Evolutionary conservation across 1,140 invertebrate species (phyloP).

Genomic region (Drosophila nebulosa): DNA sequence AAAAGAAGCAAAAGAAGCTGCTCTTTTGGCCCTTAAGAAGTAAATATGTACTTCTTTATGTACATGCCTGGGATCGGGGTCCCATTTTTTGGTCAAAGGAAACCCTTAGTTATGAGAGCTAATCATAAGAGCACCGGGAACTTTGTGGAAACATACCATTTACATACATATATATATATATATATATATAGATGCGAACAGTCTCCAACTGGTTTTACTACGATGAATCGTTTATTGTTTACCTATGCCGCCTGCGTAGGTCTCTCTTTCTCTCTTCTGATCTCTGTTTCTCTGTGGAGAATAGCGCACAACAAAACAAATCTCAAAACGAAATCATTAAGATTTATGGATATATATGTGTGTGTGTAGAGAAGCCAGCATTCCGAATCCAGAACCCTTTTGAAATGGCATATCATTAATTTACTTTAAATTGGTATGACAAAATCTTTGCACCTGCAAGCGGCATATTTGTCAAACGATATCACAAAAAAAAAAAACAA

Average conservation of each 20-base stretch:
- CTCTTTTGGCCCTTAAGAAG: neutral
- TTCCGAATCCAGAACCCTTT: neutral
- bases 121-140: neutral
- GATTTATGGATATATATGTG: neutral
- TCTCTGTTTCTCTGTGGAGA: neutral
- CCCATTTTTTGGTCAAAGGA: too few relatives aligned
- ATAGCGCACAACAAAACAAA: neutral
- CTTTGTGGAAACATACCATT: neutral
- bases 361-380: too few relatives aligned
- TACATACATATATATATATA: neutral
- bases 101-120: neutral
- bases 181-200: neutral
- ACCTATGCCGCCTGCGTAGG: neutral
- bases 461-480: neutral
- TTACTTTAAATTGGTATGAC: neutral
- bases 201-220: slow-evolving; percentile 6
- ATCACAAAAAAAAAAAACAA: neutral
- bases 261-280: neutral
- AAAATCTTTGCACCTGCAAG: slow-evolving; percentile 2
- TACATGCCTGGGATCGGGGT: too few relatives aligned
- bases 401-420: neutral
- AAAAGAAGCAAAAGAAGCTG: neutral
- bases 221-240: slow-evolving; percentile 5
- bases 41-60: neutral
- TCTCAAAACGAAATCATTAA: neutral